Percentiles rank a stretch among this genome's conserved stretches.
These are phyloP conservation scores for Dermolepida albohirtum DNA, from an alignment of 2,888 invertebrate species.

Conservation along the genomic window DNA sequence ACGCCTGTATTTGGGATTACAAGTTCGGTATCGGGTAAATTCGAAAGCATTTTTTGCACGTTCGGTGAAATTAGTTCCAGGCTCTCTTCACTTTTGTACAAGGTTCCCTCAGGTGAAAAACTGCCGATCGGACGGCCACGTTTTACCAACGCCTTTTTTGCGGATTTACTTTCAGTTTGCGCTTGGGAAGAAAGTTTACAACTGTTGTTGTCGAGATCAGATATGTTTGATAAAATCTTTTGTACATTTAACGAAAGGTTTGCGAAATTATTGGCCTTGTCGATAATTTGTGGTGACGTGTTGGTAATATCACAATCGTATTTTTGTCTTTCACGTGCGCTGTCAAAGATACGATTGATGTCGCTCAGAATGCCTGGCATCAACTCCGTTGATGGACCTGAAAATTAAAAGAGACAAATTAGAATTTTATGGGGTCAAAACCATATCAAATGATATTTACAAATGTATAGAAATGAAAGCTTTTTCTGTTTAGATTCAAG, in stretches of 20 bases:
- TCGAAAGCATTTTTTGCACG: constrained; percentile 69
- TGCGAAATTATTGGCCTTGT: constrained; percentile 65
- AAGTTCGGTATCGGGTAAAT: constrained; percentile 65
- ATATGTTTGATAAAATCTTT: constrained; percentile 71
- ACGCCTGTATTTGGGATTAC: constrained; percentile 47
- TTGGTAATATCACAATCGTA: constrained; percentile 62
- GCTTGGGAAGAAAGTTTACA: constrained; percentile 45
- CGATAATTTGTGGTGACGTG: constrained; percentile 73
- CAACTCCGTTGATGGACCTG: constrained; percentile 89
- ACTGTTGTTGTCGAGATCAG: constrained; percentile 60
- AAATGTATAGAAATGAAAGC: neutral
- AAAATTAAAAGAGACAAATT: constrained; percentile 59
- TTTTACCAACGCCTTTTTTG: constrained; percentile 46
- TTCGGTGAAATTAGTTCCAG: constrained; percentile 65
- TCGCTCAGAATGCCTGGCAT: constrained; percentile 88
- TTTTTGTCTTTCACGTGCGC: constrained; percentile 51
- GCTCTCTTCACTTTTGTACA: constrained; percentile 58
- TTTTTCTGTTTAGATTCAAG: neutral
- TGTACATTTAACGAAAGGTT: constrained; percentile 73
- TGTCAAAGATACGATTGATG: constrained; percentile 82
- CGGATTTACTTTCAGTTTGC: constrained; percentile 59
- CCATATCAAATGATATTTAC: neutral
- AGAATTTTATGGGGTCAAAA: neutral
- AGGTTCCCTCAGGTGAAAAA: constrained; percentile 34
- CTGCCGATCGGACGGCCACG: constrained; percentile 23